Percentiles rank a stretch among this genome's conserved stretches.
These are phyloP conservation scores for Carassius gibelio DNA, from an alignment of 2,113 vertebrate genomes.

Conservation along the genomic window DNA sequence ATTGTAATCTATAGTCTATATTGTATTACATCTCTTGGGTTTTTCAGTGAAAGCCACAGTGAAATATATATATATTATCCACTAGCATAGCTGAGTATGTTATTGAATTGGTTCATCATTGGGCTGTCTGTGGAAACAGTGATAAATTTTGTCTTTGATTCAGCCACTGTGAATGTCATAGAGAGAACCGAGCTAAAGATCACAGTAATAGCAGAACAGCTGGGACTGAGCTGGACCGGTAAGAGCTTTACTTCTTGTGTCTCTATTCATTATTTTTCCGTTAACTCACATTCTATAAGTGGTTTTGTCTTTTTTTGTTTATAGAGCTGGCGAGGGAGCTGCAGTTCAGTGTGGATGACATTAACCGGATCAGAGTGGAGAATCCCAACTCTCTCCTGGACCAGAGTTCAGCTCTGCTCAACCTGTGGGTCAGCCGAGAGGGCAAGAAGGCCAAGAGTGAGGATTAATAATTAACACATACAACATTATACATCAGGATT, in stretches of 20 bases:
- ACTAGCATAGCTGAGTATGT: not conserved
- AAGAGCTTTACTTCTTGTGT: constrained; percentile 57
- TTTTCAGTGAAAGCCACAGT: not conserved
- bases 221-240: constrained; percentile 98
- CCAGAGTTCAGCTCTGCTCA: constrained; percentile 89
- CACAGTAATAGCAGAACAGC: constrained; percentile 88
- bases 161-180: constrained; percentile 84
- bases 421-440: constrained; percentile 88
- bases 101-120: constrained; percentile 2
- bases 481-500: constrained; percentile 19
- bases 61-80: not conserved
- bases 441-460: constrained; percentile 88
- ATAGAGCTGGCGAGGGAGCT: constrained; percentile 93
- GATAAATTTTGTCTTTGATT: constrained; percentile 44
- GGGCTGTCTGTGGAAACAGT: not conserved
- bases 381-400: constrained; percentile 96
- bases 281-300: not conserved
- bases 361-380: constrained; percentile 95
- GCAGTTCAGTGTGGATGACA: constrained; percentile 92
- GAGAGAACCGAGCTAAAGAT: constrained; percentile 90
- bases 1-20: not conserved
- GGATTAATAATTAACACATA: constrained; percentile 58
- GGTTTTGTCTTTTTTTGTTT: constrained; percentile 16
- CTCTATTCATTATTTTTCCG: constrained; percentile 6
- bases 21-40: not conserved